Evolutionary conservation across 2,113 vertebrate species (phyloP).

Genomic region (Oncorhynchus gorbuscha): DNA sequence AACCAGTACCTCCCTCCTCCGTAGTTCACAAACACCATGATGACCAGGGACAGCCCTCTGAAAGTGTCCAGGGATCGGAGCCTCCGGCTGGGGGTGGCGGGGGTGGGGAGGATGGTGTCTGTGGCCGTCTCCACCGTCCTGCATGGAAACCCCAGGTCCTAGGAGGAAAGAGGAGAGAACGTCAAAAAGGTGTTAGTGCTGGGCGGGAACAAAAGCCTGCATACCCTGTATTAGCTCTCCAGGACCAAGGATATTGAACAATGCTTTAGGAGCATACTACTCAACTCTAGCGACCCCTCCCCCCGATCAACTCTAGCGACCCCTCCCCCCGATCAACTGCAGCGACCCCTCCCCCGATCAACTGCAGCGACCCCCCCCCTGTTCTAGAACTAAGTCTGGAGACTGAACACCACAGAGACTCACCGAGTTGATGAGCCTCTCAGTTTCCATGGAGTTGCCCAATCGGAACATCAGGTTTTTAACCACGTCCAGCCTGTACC

Average conservation of each 20-base stretch:
- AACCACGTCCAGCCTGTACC: constrained; percentile 79
- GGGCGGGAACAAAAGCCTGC: no score
- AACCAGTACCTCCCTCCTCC: constrained; percentile 98
- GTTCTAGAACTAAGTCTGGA: no score
- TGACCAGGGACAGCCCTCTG: constrained; percentile 90
- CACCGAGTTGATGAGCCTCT: constrained; percentile 94
- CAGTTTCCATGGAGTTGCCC: constrained; percentile 82
- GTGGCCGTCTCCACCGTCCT: constrained; percentile 60
- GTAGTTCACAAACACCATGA: constrained; percentile 98
- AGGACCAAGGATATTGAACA: no score
- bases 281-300: no score
- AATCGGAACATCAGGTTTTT: constrained; percentile 78
- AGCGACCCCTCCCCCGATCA: no score
- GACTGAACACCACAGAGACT: constrained; percentile 57
- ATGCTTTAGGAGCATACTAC: no score
- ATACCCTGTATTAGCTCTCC: no score
- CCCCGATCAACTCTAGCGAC: no score
- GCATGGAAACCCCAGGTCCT: constrained; percentile 89
- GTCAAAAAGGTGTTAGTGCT: background rate
- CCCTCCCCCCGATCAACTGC: no score
- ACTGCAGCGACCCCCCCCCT: no score
- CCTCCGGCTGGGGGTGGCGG: constrained; percentile 54
- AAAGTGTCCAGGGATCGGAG: constrained; percentile 92
- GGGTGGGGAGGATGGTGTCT: constrained; percentile 51
- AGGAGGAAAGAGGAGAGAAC: no score